Evolutionary conservation across 2,888 invertebrate genomes (phyloP).

Genomic region (Diadromus collaris): DNA sequence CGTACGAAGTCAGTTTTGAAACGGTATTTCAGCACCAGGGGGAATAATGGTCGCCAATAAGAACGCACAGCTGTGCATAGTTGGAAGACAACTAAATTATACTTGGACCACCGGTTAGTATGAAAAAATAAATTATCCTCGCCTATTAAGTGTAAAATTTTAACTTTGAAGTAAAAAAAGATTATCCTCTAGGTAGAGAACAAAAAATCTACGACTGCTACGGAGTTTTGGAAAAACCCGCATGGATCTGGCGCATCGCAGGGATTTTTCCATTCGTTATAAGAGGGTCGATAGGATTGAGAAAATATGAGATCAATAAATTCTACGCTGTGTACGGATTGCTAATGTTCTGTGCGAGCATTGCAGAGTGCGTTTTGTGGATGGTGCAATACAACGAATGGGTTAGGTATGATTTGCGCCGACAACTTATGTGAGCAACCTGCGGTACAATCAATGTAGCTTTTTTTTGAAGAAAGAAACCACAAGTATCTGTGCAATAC

Average conservation of each 20-base stretch:
- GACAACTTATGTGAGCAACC: background rate
- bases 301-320: constrained; percentile 41
- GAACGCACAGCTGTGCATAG: no score
- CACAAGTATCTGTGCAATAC: background rate
- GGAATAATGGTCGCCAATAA: no score
- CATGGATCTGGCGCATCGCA: constrained; percentile 47
- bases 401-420: background rate
- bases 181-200: background rate
- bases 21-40: no score
- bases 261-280: constrained; percentile 49
- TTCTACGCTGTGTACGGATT: constrained; percentile 24
- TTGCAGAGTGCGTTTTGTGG: background rate
- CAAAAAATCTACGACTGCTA: constrained; percentile 34
- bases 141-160: no score
- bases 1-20: no score
- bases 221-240: constrained; percentile 32
- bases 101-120: no score
- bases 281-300: constrained; percentile 1
- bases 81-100: no score
- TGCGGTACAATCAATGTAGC: background rate
- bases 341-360: background rate
- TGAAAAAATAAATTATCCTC: no score
- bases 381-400: background rate
- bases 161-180: no score
- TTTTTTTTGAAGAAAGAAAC: background rate